Percentiles rank a stretch among this genome's conserved stretches.
phyloP scores from a whole-genome alignment of 2,113 vertebrate genomes.

The Trematocara variabile region DNA sequence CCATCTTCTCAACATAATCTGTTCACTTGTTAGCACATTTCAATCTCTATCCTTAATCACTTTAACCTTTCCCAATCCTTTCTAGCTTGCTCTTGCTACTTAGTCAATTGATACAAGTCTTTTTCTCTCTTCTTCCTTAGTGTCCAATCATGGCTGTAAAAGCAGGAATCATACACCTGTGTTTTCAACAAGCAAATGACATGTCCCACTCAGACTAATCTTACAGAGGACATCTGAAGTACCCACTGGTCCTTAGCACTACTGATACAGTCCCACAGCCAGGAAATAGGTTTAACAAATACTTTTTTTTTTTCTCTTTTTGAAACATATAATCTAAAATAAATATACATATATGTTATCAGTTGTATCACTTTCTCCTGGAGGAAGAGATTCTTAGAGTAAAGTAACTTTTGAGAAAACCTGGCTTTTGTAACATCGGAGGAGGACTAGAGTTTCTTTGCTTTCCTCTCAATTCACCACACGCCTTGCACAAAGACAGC shows the following conservation, averaged over 20 bases:
- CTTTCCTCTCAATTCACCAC: slow-evolving; percentile 36
- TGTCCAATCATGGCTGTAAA: neutral
- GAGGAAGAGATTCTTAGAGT: neutral
- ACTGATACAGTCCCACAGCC: neutral
- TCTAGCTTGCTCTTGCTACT: neutral
- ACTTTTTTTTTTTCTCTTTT: neutral
- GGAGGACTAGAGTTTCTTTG: slow-evolving; percentile 31
- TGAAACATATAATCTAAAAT: neutral
- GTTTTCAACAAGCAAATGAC: neutral
- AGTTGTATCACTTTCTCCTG: neutral
- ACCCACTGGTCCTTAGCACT: neutral
- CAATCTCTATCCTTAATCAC: neutral
- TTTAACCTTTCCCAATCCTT: neutral
- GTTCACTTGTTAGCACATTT: neutral
- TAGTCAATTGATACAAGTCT: neutral
- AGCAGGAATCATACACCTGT: neutral
- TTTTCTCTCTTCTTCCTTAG: neutral
- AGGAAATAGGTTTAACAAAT: neutral
- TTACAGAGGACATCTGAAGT: neutral
- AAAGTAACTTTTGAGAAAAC: slow-evolving; percentile 12
- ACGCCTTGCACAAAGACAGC: slow-evolving; percentile 65
- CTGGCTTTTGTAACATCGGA: slow-evolving; percentile 24
- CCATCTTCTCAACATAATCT: neutral
- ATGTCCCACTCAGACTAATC: neutral
- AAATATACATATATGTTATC: neutral